These are phyloP conservation scores for Motacilla tschutschensis DNA, from an alignment of 2,113 vertebrate genomes.

Conservation along the genomic window DNA sequence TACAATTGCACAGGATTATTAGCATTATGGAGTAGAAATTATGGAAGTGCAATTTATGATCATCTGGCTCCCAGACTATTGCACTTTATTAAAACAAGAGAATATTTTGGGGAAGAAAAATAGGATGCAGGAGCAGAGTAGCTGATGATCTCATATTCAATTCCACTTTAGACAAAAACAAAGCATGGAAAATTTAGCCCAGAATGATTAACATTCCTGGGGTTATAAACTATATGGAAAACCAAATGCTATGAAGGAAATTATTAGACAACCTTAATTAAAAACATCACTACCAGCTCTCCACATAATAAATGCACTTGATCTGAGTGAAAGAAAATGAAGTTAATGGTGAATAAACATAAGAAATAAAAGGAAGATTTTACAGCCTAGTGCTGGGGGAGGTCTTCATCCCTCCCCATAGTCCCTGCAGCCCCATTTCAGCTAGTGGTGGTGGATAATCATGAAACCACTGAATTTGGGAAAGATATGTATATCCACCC, in stretches of 20 bases:
- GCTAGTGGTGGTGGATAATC: not conserved
- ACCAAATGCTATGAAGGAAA: slow-evolving; percentile 12
- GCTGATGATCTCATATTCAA: slow-evolving; percentile 9
- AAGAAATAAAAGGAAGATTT: not conserved
- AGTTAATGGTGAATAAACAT: not conserved
- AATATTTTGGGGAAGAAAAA: slow-evolving; percentile 9
- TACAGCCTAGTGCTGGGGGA: not conserved
- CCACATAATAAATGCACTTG: not conserved
- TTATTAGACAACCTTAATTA: slow-evolving; percentile 19
- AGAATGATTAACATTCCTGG: not conserved
- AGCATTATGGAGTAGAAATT: slow-evolving; percentile 29
- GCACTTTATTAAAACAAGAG: not conserved
- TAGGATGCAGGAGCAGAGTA: not conserved
- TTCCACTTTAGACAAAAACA: not conserved
- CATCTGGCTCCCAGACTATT: not conserved
- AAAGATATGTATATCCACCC: not conserved
- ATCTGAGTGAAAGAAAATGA: not conserved
- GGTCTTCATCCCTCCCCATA: fast-evolving
- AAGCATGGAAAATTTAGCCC: slow-evolving; percentile 16
- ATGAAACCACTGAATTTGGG: not conserved
- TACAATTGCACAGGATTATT: slow-evolving; percentile 46
- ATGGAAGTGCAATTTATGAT: slow-evolving; percentile 36
- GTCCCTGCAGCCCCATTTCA: not conserved
- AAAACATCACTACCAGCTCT: not conserved
- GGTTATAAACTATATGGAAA: slow-evolving; percentile 5